Percentiles rank a stretch among this genome's conserved stretches.
Conservation (phyloP, 2,113 vertebrate species). For the Vanacampus margaritifer region DNA sequence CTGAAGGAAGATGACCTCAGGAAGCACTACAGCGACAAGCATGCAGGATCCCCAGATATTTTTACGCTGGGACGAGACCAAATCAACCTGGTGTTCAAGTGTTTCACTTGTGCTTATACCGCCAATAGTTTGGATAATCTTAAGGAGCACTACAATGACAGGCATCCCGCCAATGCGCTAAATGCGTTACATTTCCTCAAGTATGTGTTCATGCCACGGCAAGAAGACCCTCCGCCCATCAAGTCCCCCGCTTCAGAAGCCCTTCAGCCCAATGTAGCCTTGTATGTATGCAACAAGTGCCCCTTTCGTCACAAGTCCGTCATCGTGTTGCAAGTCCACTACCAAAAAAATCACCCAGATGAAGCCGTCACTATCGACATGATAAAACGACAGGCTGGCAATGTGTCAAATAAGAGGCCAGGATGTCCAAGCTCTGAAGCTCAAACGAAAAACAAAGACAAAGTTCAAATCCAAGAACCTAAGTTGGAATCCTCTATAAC, state of each 20-base stretch:
- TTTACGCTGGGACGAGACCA: constrained; percentile 73
- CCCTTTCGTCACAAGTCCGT: constrained; percentile 61
- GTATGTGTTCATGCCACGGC: constrained; percentile 74
- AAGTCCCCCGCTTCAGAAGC: constrained; percentile 76
- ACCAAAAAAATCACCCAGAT: constrained; percentile 85
- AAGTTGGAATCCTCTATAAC: not conserved
- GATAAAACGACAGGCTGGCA: constrained; percentile 36
- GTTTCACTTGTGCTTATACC: constrained; percentile 82
- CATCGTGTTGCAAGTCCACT: constrained; percentile 88
- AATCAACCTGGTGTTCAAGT: constrained; percentile 81
- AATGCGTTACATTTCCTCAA: constrained; percentile 86
- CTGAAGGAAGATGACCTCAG: constrained; percentile 77
- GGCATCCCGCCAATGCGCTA: constrained; percentile 81
- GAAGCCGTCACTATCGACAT: constrained; percentile 68
- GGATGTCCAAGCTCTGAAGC: not conserved
- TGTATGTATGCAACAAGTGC: constrained; percentile 49
- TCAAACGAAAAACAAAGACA: not conserved
- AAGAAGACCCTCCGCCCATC: constrained; percentile 65
- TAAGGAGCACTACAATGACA: constrained; percentile 86
- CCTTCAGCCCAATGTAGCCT: constrained; percentile 17
- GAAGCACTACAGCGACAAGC: constrained; percentile 81
- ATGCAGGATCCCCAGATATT: constrained; percentile 83
- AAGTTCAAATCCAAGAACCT: not conserved
- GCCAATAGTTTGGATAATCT: constrained; percentile 74
- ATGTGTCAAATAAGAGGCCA: not conserved